Evolutionary conservation across 2,113 vertebrate species (phyloP).

Genomic region (Urocitellus parryii): DNA sequence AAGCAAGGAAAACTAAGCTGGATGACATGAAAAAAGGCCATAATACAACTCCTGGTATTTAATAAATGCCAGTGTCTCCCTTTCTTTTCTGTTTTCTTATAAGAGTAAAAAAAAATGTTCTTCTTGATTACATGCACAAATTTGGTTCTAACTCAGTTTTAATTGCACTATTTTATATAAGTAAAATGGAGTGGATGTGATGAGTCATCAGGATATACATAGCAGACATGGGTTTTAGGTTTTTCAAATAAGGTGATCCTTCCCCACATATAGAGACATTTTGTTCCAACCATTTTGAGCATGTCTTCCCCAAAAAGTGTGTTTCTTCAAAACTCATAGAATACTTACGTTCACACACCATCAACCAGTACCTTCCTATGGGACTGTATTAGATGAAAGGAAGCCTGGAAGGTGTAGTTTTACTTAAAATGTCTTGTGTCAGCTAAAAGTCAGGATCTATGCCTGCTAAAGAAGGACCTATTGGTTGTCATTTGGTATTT

Average conservation of each 20-base stretch:
- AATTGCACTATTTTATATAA: not conserved
- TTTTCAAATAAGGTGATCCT: not conserved
- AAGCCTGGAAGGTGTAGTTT: not conserved
- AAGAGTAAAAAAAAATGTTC: not conserved
- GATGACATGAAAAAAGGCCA: not conserved
- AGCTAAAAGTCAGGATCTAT: not conserved
- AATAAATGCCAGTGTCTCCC: not conserved
- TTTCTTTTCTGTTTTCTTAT: not conserved
- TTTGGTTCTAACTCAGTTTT: not conserved
- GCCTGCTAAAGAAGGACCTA: not conserved
- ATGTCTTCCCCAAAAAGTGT: not conserved
- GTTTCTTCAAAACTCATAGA: not conserved
- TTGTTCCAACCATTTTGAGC: not conserved
- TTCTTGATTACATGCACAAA: not conserved
- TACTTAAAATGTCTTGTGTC: not conserved
- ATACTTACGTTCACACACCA: not conserved
- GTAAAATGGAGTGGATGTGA: not conserved
- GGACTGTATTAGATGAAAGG: not conserved
- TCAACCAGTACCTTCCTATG: not conserved
- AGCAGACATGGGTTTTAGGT: not conserved
- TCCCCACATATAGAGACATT: not conserved
- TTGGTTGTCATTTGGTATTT: not conserved
- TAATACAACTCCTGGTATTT: not conserved
- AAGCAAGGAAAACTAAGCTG: not conserved
- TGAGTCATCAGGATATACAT: not conserved